phyloP scores from a whole-genome alignment of 1,140 invertebrate species.

The Rhyzopertha dominica region DNA sequence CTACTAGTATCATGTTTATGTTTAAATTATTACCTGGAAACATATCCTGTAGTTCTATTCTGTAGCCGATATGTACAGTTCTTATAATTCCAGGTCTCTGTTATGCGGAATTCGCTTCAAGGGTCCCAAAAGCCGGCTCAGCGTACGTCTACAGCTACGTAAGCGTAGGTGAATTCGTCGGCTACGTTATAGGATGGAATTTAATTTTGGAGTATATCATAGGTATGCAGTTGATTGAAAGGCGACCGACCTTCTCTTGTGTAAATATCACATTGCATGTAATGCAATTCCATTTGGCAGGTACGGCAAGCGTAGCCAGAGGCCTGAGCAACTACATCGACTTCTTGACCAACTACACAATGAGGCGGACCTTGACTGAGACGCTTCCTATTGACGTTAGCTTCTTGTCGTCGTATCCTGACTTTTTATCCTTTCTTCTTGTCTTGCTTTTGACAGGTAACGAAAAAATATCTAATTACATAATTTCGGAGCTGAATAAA shows the following conservation, averaged over 20 bases:
- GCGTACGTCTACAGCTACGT: slow-evolving; percentile 88
- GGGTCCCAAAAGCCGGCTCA: slow-evolving; percentile 81
- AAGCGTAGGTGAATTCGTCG: slow-evolving; percentile 76
- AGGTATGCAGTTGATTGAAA: slow-evolving; percentile 50
- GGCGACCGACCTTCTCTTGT: background rate
- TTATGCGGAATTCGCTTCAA: slow-evolving; percentile 82
- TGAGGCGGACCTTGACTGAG: slow-evolving; percentile 62
- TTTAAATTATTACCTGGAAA: no score
- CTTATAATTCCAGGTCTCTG: slow-evolving; percentile 57
- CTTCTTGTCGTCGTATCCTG: slow-evolving; percentile 75
- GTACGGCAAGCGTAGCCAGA: slow-evolving; percentile 85
- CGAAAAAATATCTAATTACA: no score
- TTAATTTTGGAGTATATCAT: slow-evolving; percentile 87
- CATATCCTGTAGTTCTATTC: no score
- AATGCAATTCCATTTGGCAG: slow-evolving; percentile 44
- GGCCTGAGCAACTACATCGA: slow-evolving; percentile 89
- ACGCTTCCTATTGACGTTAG: slow-evolving; percentile 65
- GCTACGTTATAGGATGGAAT: slow-evolving; percentile 83
- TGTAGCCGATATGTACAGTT: background rate
- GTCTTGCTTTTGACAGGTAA: slow-evolving; percentile 60
- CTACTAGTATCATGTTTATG: no score
- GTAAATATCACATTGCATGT: background rate
- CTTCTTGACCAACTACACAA: slow-evolving; percentile 67
- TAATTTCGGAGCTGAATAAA: no score
- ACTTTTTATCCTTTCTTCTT: slow-evolving; percentile 71